Evolutionary conservation across 1,140 invertebrate genomes (phyloP), one percentile per base, ranked within the genome.

Genomic region (Plodia interpunctella): DNA sequence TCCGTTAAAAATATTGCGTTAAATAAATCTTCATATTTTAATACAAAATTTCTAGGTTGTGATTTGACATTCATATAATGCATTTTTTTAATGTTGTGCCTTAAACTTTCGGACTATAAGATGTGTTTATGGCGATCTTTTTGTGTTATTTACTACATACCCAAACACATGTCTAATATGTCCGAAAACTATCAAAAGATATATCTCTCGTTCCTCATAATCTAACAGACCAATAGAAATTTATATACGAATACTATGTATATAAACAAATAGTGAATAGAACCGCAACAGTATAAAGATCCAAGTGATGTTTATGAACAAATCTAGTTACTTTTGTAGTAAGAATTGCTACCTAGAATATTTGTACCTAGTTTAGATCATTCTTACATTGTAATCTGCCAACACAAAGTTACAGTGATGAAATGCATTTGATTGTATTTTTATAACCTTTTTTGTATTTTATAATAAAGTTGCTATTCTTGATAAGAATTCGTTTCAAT

Each of bases 371-470:
- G 65, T 59, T 63, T 76, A 78, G 72, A 77, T 53, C 32, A n/a
- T 28, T 59, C 30, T 11, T 67, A 66, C 70, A 59, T 70, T 74
- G 63, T 78, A 70, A 74, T 66, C 66, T 76, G 70, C 78, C 76
- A 72, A 78, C 81, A 83, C 75, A 66, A 79, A 85, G 78, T 83
- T 85, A 80, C 83, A 88, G 86, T 88, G 85, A 85, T 87, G 76
- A 71, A 83, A 80, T 80, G 83, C 86, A 88, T 88, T 88, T 88
- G 83, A 88, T 88, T 88, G 83, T 87, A 88, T 87, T 88, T 85
- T 87, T 88, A 87, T 86, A 87, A 83, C 72, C 79, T 78, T 84
- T 32, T 88, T 87, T 88, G 83, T 88, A 85, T 87, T 86, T 88
- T 87, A 80, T 56, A 81, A 88, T 88, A 88, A 88, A 88, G 83